phyloP scores from a whole-genome alignment of 2,888 invertebrate species.

The Mythimna pallens region DNA sequence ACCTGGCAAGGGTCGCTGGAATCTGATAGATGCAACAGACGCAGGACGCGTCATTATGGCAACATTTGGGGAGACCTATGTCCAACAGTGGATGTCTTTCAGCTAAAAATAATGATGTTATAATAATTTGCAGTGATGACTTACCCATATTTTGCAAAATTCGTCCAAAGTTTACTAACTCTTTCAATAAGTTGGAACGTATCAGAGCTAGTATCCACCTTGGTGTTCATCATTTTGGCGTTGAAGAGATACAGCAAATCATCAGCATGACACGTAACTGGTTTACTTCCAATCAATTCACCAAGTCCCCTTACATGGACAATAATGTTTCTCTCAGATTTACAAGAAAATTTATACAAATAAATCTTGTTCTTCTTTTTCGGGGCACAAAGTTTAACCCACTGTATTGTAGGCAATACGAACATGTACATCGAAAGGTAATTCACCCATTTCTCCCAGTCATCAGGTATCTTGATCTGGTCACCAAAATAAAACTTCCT shows the following conservation, averaged over 20 bases:
- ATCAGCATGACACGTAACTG: slow-evolving; percentile 68
- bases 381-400: slow-evolving; percentile 61
- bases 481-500: slow-evolving; percentile 66
- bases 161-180: slow-evolving; percentile 72
- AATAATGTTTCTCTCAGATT: slow-evolving; percentile 69
- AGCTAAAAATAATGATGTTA: too few species aligned
- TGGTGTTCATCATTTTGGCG: slow-evolving; percentile 48
- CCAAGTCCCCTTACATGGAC: slow-evolving; percentile 45
- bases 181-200: slow-evolving; percentile 67
- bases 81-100: too few species aligned
- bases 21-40: too few species aligned
- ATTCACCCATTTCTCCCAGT: slow-evolving; percentile 60
- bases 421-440: slow-evolving; percentile 58
- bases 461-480: slow-evolving; percentile 51
- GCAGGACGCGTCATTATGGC: too few species aligned
- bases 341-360: slow-evolving; percentile 69
- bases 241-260: slow-evolving; percentile 72
- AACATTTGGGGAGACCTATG: too few species aligned
- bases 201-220: slow-evolving; percentile 54
- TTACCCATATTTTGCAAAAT: slow-evolving; percentile 77
- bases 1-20: too few species aligned
- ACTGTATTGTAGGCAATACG: slow-evolving; percentile 59
- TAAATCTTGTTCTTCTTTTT: slow-evolving; percentile 66
- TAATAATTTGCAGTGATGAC: slow-evolving; percentile 23
- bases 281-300: slow-evolving; percentile 45